Base-by-base conservation (phyloP, 2,797 vertebrate species). In the Danio jaintianensis region DNA sequence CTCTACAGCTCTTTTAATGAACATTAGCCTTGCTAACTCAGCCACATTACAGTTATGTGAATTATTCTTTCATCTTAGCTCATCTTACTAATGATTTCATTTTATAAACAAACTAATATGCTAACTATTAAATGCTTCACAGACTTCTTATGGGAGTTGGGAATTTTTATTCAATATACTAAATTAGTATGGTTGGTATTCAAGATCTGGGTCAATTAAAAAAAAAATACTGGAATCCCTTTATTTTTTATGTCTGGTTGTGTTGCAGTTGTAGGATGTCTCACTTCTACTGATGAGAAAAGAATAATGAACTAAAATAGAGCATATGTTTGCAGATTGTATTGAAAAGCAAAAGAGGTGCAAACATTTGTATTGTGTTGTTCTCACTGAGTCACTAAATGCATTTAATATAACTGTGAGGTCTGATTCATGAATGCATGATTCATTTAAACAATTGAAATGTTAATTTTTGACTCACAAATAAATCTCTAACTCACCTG, bases 21-120 rank as follows among this genome's bases (percentile, higher is more conserved):
- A 53, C 61, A 75, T 53, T 64, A 55, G 22, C 40, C 38, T 55
- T 36, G 18, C 20, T 8, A 66, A 67, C 62, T 11, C 13, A 73
- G 20, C 38, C 20, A 29, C 13, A 63, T 62, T 42, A 52, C 59
- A 42, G 45, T 62, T 20, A n/a, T 64, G 15, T 29, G 6, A 76
- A 55, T 45, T 53, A 36, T 56, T 76, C 3, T 52, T 52, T 52
- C 15, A 69, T 52, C 15, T 36, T 16, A 43, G 43, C 18, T 45
- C 10, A 36, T 67, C 52, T 36, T 22, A 56, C 10, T 67, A 67
- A 56, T 67, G 16, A 29, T 64, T 48, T 45, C 12, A 77, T 77
- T 3, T 77, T 67, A 36, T 47, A 67, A 77, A 67, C 52, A 77
- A 67, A 64, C n/a, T 22, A 43, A 67, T 76, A 64, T 77, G 15